Evolutionary conservation across 2,797 vertebrate genomes (phyloP), one percentile per base, ranked within the genome.

Genomic region (Trematomus bernacchii): DNA sequence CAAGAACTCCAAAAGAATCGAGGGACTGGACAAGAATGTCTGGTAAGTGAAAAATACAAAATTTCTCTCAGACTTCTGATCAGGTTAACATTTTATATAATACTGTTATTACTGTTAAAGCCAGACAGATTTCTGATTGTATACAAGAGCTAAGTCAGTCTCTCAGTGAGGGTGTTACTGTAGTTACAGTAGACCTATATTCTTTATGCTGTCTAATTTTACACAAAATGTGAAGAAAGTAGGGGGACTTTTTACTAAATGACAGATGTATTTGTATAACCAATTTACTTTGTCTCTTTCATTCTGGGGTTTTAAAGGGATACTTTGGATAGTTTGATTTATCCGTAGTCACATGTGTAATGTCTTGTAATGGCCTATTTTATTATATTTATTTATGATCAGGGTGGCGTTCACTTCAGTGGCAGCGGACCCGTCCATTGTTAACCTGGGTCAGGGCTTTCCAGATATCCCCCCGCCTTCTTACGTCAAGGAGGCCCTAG

Each of bases 401-500:
- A 99, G 98, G 98, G 95, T 96, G 85, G 95, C 96, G 60, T 97
- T 99, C 83, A 96, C 96, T 1, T 94, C 96, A 18, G 43, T 99
- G 85, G 96, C 97, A 77, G 96, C 97, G 10, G 96, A 98, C 84
- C 96, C 97, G 0, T 93, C 96, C 10, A 74, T 99, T 33, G 96
- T 99, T 50, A 99, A 99, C 88, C 96, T 99, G 10, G 97, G 97
- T 27, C 97, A 98, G 87, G 98, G 98, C 11, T 93, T 87, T 66
- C 97, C 98, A 76, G 98, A 99, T 84, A 96, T 98, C 76, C 93
- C 96, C 7, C 97, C 97, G 80, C 98, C 98, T 44, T 82, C 81
- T 3, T 97, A 98, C 3, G 85, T 99, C 30, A 97, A 95, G 82
- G 96, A 99, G 79, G 96, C 93, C 0, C 92, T 99, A 1, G 95